Evolutionary conservation across 2,797 vertebrate genomes (phyloP).

Genomic region (Gila robusta): DNA sequence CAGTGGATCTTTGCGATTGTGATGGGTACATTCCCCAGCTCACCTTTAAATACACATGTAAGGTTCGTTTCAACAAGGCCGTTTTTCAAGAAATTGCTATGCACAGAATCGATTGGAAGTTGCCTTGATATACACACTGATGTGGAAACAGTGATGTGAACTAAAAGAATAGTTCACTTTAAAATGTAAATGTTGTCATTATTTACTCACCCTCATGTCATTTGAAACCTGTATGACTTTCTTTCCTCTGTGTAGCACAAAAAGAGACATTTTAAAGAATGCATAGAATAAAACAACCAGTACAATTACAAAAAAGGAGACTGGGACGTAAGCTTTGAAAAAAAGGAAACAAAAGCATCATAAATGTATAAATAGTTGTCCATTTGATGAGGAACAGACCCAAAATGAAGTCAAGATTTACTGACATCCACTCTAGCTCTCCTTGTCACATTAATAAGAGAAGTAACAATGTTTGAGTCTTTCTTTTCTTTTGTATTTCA

Average conservation of each 20-base stretch:
- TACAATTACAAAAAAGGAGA: not conserved
- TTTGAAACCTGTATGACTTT: not conserved
- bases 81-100: not conserved
- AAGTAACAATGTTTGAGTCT: not conserved
- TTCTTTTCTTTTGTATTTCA: not conserved
- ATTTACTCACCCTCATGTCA: not conserved
- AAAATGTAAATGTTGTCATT: not conserved
- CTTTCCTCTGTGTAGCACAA: not conserved
- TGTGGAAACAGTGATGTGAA: slow-evolving; percentile 21
- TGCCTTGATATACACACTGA: slow-evolving; percentile 25
- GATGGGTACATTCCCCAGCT: slow-evolving; percentile 70
- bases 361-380: not conserved
- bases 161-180: not conserved
- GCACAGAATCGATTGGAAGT: slow-evolving; percentile 11
- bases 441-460: not conserved
- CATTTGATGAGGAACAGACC: not conserved
- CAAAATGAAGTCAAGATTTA: not conserved
- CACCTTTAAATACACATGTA: slow-evolving; percentile 34
- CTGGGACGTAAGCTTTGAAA: not conserved
- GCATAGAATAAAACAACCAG: not conserved
- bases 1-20: slow-evolving; percentile 70
- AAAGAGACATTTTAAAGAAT: not conserved
- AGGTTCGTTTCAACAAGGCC: slow-evolving; percentile 26
- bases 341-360: not conserved
- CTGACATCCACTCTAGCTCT: not conserved